Base-by-base conservation (phyloP, 2,888 invertebrate species). In the Xestia ashworthii region DNA sequence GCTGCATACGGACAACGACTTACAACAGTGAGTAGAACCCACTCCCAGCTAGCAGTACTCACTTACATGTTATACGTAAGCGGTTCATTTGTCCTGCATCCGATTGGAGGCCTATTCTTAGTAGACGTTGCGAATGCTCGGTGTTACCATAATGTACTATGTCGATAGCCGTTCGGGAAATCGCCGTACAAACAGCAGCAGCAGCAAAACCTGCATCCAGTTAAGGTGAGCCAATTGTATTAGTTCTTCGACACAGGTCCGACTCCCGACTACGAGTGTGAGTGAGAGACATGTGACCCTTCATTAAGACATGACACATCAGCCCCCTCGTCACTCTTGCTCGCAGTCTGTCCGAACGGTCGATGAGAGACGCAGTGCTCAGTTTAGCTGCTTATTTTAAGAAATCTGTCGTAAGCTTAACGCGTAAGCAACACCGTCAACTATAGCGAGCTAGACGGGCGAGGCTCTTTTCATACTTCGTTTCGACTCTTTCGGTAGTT, bases 1-100 rank as follows among this genome's bases (percentile, higher is more conserved):
- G 74, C 78, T 72, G 82, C 81, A 78, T 82, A 64, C 74, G 81
- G 73, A 68, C 46, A 65, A 62, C 78, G 48, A 44, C 84, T 64
- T 69, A 72, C 67, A 44, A 75, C 75, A 73, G 74, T 76, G 73
- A 82, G 74, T 78, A 75, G 74, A 69, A 22, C 53, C 72, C 48
- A 65, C 72, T 69, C 79, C 66, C 68, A 60, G 19, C 74, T 48
- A 44, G 32, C 77, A 88, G 84, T 88, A 89, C 72, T 66, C 44
- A 65, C 65, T 73, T 73, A 66, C 77, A 66, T 82, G 76, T 70
- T 32, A 65, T 73, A 71, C 60, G 69, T 55, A 46, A 55, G 60
- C 64, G 71, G 67, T 76, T 74, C 82, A 25, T 41, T 64, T 73
- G 70, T 67, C 55, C 72, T 62, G 71, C 64, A 53, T 82, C 53